Percentiles rank a stretch among this genome's conserved stretches.
These are phyloP conservation scores for Oryzias sinensis DNA, from an alignment of 2,797 vertebrate species.

Conservation along the genomic window DNA sequence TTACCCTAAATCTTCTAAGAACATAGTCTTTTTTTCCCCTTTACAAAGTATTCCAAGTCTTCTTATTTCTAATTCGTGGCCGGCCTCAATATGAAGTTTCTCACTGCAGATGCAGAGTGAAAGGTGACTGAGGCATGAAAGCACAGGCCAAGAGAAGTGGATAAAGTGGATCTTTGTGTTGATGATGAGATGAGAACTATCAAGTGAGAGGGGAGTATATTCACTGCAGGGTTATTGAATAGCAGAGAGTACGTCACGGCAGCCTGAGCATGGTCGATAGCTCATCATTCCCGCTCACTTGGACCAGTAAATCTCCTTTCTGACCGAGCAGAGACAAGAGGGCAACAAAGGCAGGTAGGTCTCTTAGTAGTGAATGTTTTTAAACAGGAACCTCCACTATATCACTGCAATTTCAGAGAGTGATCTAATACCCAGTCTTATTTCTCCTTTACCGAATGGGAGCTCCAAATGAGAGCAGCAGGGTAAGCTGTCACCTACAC, in stretches of 20 bases:
- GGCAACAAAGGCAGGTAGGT: conserved; percentile 26
- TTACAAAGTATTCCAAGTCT: too few species aligned
- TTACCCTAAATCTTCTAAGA: too few species aligned
- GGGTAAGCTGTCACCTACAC: neutral
- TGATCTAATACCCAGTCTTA: neutral
- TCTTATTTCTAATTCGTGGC: too few species aligned
- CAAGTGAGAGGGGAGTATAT: conserved; percentile 36
- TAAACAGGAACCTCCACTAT: conserved; percentile 30
- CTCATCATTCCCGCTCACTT: conserved; percentile 64
- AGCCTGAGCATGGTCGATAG: conserved; percentile 57
- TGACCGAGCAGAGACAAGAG: conserved; percentile 36
- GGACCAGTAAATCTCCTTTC: conserved; percentile 42
- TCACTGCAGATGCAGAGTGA: neutral
- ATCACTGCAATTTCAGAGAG: conserved; percentile 25
- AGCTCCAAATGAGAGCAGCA: conserved; percentile 8
- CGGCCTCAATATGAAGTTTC: too few species aligned
- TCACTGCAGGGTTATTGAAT: conserved; percentile 45
- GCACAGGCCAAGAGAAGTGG: too few species aligned
- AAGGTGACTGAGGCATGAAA: conserved; percentile 16
- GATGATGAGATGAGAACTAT: conserved; percentile 36
- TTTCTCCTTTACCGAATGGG: neutral
- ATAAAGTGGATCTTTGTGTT: conserved; percentile 20
- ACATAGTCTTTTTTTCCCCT: too few species aligned
- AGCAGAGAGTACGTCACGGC: conserved; percentile 18
- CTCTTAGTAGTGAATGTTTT: conserved; percentile 2